Conservation (phyloP, 1,140 invertebrate species). For the Acromyrmex heyeri region DNA sequence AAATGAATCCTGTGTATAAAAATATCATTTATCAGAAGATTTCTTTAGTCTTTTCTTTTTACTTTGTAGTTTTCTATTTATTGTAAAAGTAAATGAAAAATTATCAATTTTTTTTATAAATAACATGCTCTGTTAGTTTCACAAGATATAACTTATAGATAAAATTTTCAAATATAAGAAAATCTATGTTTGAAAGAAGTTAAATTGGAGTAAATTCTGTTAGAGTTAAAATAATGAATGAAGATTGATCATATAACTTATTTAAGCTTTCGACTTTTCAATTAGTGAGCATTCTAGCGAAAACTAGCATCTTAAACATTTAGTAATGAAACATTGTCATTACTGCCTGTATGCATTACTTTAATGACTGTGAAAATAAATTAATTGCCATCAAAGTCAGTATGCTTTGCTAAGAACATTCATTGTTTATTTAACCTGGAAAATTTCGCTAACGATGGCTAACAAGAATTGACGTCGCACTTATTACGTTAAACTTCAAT, state of each 20-base stretch:
- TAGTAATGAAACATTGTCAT: neutral
- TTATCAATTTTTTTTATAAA: neutral
- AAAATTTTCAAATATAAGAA: neutral
- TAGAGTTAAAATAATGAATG: slow-evolving; percentile 7
- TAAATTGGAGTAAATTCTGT: neutral
- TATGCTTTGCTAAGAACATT: slow-evolving; percentile 29
- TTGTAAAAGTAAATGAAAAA: slow-evolving; percentile 9
- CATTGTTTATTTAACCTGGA: slow-evolving; percentile 51
- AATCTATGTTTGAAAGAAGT: neutral
- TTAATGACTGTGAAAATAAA: neutral
- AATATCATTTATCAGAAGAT: neutral
- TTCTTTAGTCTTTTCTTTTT: neutral
- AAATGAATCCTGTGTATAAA: neutral
- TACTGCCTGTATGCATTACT: neutral
- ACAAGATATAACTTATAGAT: neutral
- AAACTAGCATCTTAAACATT: neutral
- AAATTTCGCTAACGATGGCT: slow-evolving; percentile 4
- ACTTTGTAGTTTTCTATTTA: neutral
- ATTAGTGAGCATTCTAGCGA: neutral
- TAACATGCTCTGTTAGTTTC: neutral
- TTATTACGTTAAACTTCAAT: neutral
- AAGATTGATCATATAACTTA: neutral
- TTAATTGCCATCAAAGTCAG: slow-evolving; percentile 14
- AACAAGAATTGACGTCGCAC: neutral
- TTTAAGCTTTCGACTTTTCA: neutral